Base-by-base conservation (phyloP, 2,888 invertebrate species). In the Mythimna impura region DNA sequence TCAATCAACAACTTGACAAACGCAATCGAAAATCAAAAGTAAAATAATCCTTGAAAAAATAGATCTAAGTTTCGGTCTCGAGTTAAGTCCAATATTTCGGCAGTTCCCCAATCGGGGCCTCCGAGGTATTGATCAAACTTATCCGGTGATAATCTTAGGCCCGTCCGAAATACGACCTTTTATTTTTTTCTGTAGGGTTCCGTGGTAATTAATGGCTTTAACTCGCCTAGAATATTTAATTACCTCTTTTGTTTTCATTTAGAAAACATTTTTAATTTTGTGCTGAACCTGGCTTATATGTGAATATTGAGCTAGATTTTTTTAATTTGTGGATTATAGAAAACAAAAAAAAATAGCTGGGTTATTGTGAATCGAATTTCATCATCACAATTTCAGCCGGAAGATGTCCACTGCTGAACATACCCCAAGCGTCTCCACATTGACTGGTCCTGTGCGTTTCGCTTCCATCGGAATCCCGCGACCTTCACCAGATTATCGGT, bases 111-210 rank as follows among this genome's bases (percentile, higher is more conserved):
- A 55, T 55, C 52, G 43, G 57, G 67, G 36, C 54, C 58, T 66
- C 36, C 30, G 66, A 72, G 72, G 80, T 79, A 87, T 86, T 84
- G 86, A 86, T 87, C 80, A 81, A 79, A 77, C 69, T 83, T 85
- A 85, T 84, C 81, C 79, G 47, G 76, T 76, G 78, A 86, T 86
- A 86, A 86, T 86, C 86, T 76, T 54, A 57, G 72, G 47, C 43
- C 67, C 73, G 76, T 77, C 84, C 76, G 72, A 78, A 78, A 77
- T 71, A 74, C 72, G 74, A 72, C 25, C 76, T 70, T 73, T 68
- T 81, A 68, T 82, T 71, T 68, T n/a, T 30, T 76, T 70, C 60
- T 22, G 25, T 60, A 73, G 80, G 81, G 87, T 79, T 87, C 87
- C 76, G 82, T 57, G 47, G 67, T 73, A 80, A 79, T 77, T 73